These are phyloP conservation scores for Bufo bufo DNA, from an alignment of 2,113 vertebrate species.

Conservation along the genomic window DNA sequence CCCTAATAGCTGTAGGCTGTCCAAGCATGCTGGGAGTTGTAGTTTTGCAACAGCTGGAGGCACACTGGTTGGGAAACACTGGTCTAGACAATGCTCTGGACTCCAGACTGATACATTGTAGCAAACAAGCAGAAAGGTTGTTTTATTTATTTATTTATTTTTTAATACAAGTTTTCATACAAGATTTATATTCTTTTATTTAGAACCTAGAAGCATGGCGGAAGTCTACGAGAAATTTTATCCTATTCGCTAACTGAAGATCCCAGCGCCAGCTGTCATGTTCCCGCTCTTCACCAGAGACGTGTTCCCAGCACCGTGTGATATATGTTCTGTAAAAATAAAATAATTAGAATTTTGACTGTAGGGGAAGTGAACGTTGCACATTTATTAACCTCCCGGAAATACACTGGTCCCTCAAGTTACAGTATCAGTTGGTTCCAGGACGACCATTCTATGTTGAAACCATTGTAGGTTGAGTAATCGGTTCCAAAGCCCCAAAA, in stretches of 20 bases:
- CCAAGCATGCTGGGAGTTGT: no score
- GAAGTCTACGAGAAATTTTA: conserved; percentile 82
- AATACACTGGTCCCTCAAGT: not conserved
- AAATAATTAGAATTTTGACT: not conserved
- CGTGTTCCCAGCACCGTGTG: not conserved
- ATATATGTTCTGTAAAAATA: conserved; percentile 3
- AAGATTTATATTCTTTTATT: conserved; percentile 49
- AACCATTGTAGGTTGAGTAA: no score
- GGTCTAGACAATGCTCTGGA: no score
- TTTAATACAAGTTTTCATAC: not conserved
- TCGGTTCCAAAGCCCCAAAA: no score
- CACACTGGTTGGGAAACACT: no score
- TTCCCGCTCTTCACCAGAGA: not conserved
- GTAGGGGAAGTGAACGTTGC: not conserved
- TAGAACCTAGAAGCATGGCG: conserved; percentile 81
- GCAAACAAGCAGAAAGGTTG: not conserved
- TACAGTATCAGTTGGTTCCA: no score
- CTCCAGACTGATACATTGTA: not conserved
- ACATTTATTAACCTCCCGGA: not conserved
- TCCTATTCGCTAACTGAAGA: conserved; percentile 79
- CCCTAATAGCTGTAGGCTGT: no score
- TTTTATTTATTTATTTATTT: not conserved
- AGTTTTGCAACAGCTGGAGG: no score
- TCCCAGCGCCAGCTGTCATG: not conserved
- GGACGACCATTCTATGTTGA: no score